Conservation (phyloP, 2,113 vertebrate genomes). For the Tylochromis polylepis region DNA sequence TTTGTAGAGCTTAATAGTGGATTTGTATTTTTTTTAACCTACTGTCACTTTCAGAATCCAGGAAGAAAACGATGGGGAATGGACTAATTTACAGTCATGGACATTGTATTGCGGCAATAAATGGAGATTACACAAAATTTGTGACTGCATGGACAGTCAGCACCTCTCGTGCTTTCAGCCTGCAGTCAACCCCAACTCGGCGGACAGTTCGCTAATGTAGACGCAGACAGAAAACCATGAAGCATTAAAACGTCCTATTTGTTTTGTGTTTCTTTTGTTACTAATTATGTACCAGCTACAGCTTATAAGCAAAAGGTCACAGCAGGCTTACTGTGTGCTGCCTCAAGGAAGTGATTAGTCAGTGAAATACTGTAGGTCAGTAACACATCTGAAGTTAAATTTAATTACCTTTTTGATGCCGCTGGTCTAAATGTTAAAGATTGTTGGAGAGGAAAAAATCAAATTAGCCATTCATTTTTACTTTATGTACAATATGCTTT, state of each 20-base stretch:
- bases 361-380: not conserved
- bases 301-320: not conserved
- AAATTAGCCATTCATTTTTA: not conserved
- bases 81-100: not conserved
- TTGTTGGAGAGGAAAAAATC: not conserved
- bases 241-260: not conserved
- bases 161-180: not conserved
- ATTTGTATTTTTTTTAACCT: conserved; percentile 22
- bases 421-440: not conserved
- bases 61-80: not conserved
- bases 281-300: not conserved
- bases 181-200: not conserved
- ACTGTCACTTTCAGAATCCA: conserved; percentile 17
- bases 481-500: not conserved
- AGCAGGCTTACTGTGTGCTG: not conserved
- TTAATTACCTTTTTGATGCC: not conserved
- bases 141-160: not conserved
- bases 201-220: not conserved
- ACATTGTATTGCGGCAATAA: conserved; percentile 43
- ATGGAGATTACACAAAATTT: not conserved
- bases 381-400: not conserved
- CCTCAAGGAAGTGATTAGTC: not conserved
- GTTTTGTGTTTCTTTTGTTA: not conserved
- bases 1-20: conserved; percentile 14
- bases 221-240: not conserved